phyloP scores from a whole-genome alignment of 64 coral and sea anemone species.

The Stichodactyla helianthus region DNA sequence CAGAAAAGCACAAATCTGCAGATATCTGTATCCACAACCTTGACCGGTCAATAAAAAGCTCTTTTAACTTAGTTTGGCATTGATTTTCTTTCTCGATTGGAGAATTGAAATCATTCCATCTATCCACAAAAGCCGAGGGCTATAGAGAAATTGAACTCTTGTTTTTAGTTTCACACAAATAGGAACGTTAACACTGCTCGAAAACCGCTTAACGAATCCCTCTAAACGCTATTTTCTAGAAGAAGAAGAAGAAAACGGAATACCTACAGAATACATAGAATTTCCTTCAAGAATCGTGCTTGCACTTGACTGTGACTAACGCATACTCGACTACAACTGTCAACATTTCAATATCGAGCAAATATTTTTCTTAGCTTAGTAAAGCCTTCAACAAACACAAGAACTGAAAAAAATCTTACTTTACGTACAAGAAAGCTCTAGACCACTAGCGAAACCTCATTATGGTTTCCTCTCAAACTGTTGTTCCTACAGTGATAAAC shows the following conservation, averaged over 20 bases:
- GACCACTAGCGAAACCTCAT: not conserved
- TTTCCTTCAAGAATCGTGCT: not conserved
- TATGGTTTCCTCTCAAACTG: too few relatives aligned
- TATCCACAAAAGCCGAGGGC: too few relatives aligned
- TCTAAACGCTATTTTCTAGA: too few relatives aligned
- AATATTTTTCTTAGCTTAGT: conserved; percentile 5
- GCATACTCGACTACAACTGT: not conserved
- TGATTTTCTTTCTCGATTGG: too few relatives aligned
- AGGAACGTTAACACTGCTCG: too few relatives aligned
- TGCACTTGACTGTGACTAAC: not conserved
- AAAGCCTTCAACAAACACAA: not conserved
- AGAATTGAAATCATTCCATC: too few relatives aligned
- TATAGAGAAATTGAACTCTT: too few relatives aligned
- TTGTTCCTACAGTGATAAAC: too few relatives aligned
- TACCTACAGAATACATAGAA: not conserved
- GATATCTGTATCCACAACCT: not conserved
- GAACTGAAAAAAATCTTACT: not conserved
- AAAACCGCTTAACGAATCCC: too few relatives aligned
- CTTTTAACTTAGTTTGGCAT: not conserved
- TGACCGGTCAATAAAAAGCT: not conserved
- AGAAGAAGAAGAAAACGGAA: too few relatives aligned
- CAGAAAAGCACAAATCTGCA: not conserved
- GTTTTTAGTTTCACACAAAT: too few relatives aligned
- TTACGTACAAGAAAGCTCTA: not conserved
- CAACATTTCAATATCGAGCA: not conserved